These are phyloP conservation scores for Seira musarum DNA, from an alignment of 2,888 invertebrate genomes.

Conservation along the genomic window DNA sequence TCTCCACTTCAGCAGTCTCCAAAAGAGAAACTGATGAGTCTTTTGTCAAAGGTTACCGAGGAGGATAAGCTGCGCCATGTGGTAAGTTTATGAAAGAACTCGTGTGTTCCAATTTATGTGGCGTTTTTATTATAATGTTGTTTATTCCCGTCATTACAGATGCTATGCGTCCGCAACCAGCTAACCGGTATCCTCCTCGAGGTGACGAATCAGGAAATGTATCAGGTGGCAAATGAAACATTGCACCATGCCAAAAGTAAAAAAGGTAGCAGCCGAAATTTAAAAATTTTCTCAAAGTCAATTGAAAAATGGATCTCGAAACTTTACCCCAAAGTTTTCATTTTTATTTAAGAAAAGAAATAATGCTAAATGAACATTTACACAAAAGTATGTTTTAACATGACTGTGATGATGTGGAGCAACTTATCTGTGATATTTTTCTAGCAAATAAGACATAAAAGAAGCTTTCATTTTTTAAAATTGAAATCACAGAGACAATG, in stretches of 20 bases:
- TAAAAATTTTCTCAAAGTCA: neutral
- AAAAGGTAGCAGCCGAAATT: slow-evolving; percentile 78
- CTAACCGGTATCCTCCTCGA: slow-evolving; percentile 95
- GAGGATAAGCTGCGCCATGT: slow-evolving; percentile 45
- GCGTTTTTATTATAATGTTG: neutral
- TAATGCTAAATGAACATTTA: too few species aligned
- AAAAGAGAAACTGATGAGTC: slow-evolving; percentile 24
- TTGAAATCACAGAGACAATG: neutral
- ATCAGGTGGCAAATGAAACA: slow-evolving; percentile 87
- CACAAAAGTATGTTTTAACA: too few species aligned
- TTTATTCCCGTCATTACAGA: slow-evolving; percentile 75
- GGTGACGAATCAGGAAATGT: slow-evolving; percentile 93
- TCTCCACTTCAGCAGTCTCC: slow-evolving; percentile 15
- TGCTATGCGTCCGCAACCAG: slow-evolving; percentile 88
- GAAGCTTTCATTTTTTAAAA: neutral
- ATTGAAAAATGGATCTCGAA: neutral
- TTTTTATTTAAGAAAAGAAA: neutral
- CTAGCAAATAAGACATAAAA: neutral
- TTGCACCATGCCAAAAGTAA: slow-evolving; percentile 81
- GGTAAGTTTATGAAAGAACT: slow-evolving; percentile 21
- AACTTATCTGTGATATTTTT: neutral
- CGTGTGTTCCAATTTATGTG: neutral
- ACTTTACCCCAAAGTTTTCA: neutral
- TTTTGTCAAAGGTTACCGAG: slow-evolving; percentile 35
- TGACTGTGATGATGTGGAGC: neutral